Base-by-base conservation (phyloP, 2,888 invertebrate genomes). In the Rhagonycha fulva region DNA sequence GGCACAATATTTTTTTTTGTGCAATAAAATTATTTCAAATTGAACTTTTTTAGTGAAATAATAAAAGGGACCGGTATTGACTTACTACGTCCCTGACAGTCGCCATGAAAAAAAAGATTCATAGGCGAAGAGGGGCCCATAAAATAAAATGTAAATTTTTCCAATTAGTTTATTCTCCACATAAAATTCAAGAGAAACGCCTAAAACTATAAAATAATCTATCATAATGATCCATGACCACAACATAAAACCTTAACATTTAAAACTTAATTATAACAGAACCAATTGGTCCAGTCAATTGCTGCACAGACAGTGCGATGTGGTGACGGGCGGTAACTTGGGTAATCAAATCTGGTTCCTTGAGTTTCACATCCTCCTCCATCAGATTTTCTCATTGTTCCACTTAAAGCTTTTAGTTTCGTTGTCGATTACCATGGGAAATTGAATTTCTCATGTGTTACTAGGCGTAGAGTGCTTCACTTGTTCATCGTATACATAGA, bases 181-280 rank as follows among this genome's bases (percentile, higher is more conserved):
- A 68, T 80, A 81, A 82, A 82, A 80, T 82, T 80, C 81, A 82
- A 75, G 80, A 80, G 80, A 78, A 80, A 80, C 80, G 68, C 75
- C 76, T 75, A 77, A 77, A 79, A 76, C 75, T 77, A 80, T 74
- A 71, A 74, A 68, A 77, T 77, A 76, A 60, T 72, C 72, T 78
- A 78, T 19, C 19, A 19, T 75, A 66, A 74, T 67, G 66, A 72
- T 75, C 71, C 77, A 75, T 74, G 68, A 77, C 63, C 74, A 79
- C 79, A 81, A 81, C 80, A 81, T 78, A 79, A 80, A 80, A 78
- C 73, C 74, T 78, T 80, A 79, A 73, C 75, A 77, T 77, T 19
- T 74, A 60, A 68, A 71, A 60, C 72, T 68, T 74, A 73, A 76
- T 72, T 70, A 72, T 74, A 74, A 76, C 63, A 72, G 72, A 75